These are phyloP conservation scores for Plemyria rubiginata DNA, from an alignment of 2,888 invertebrate species.

Conservation along the genomic window DNA sequence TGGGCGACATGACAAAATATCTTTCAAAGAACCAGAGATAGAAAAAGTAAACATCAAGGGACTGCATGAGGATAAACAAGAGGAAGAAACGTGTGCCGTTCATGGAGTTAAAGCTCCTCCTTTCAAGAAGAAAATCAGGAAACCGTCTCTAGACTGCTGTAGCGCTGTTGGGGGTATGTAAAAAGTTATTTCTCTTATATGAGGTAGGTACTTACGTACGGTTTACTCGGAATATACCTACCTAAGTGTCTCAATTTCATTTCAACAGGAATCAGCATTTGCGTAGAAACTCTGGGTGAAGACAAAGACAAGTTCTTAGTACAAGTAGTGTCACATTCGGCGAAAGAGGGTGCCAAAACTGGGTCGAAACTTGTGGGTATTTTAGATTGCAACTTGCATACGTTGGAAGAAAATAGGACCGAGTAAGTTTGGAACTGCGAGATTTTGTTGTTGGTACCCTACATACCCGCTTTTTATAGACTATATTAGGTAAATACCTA, in stretches of 20 bases:
- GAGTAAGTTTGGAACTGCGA: conserved; percentile 65
- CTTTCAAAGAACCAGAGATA: conserved; percentile 49
- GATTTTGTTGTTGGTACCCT: conserved; percentile 7
- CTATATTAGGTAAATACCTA: background rate
- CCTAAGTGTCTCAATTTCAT: conserved; percentile 7
- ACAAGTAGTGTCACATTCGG: conserved; percentile 85
- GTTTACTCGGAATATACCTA: background rate
- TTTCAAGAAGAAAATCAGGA: conserved; percentile 62
- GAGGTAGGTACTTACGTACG: background rate
- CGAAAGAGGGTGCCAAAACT: conserved; percentile 82
- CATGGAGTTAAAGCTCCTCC: conserved; percentile 59
- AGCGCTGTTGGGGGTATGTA: conserved; percentile 75
- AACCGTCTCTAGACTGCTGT: conserved; percentile 75
- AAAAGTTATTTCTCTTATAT: background rate
- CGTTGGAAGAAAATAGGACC: conserved; percentile 87
- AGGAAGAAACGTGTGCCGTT: conserved; percentile 49
- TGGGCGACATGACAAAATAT: conserved; percentile 65
- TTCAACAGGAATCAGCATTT: conserved; percentile 68
- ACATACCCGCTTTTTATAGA: background rate
- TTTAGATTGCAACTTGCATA: conserved; percentile 85
- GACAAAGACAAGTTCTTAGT: conserved; percentile 83
- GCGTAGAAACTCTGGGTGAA: conserved; percentile 76
- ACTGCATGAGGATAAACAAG: conserved; percentile 50
- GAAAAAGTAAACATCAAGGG: conserved; percentile 67
- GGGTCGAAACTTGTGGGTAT: conserved; percentile 86